Conservation (phyloP, 2,888 invertebrate genomes). For the Anticlea derivata region DNA sequence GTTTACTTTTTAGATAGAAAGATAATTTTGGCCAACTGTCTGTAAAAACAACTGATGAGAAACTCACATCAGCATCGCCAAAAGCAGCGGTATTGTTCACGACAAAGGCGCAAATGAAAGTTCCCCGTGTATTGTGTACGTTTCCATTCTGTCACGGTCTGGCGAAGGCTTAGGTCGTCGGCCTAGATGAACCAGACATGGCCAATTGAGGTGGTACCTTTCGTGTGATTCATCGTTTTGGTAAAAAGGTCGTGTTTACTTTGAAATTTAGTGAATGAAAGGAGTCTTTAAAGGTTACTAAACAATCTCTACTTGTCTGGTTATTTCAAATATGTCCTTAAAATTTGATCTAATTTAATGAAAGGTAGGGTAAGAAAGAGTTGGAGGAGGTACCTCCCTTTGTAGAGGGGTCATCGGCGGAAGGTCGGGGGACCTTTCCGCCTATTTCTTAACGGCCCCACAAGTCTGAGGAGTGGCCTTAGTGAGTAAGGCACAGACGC, state of each 20-base stretch:
- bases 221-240: constrained; percentile 1
- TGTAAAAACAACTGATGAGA: constrained; percentile 6
- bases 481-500: no score
- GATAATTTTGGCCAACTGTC: background rate
- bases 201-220: background rate
- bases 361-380: no score
- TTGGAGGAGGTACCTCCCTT: no score
- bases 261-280: no score
- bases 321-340: background rate
- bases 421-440: no score
- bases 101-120: constrained; percentile 33
- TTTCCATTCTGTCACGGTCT: constrained; percentile 42
- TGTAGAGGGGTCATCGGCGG: no score
- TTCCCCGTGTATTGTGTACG: constrained; percentile 25
- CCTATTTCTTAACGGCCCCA: no score
- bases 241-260: constrained; percentile 6
- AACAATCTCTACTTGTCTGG: background rate
- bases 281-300: no score
- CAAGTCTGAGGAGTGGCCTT: no score
- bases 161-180: constrained; percentile 36
- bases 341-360: background rate
- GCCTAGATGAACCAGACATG: constrained; percentile 28
- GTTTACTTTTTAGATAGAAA: background rate
- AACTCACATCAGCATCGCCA: constrained; percentile 1
- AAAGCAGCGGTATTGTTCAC: constrained; percentile 25